Conservation (phyloP, 2,113 vertebrate species). For the Seriola aureovittata region DNA sequence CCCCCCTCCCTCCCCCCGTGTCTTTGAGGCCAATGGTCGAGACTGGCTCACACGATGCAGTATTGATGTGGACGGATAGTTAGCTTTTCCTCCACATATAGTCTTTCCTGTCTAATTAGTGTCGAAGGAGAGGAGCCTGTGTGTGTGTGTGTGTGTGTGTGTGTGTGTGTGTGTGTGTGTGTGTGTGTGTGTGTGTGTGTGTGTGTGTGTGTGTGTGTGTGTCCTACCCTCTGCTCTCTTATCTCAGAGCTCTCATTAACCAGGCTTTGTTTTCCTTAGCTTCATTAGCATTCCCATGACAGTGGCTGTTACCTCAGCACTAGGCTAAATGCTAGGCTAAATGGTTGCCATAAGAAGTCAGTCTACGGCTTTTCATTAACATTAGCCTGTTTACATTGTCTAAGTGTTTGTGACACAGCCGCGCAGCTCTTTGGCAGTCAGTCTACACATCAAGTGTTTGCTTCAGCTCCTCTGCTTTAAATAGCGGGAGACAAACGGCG, state of each 20-base stretch:
- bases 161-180: constrained; percentile 33
- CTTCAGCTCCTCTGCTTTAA: constrained; percentile 25
- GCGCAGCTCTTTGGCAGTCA: constrained; percentile 43
- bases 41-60: constrained; percentile 60
- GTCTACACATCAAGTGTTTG: constrained; percentile 36
- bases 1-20: constrained; percentile 18
- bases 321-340: constrained; percentile 79
- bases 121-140: constrained; percentile 61
- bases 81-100: constrained; percentile 77
- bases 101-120: constrained; percentile 80
- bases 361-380: constrained; percentile 67
- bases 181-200: constrained; percentile 29
- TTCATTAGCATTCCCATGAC: constrained; percentile 84
- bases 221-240: constrained; percentile 79
- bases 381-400: constrained; percentile 64
- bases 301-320: constrained; percentile 72
- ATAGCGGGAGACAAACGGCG: constrained; percentile 41
- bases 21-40: constrained; percentile 63
- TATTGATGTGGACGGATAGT: constrained; percentile 79
- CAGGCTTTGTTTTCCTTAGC: constrained; percentile 84
- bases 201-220: constrained; percentile 37
- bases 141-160: constrained; percentile 33
- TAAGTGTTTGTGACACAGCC: constrained; percentile 56
- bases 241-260: constrained; percentile 85
- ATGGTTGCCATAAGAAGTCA: constrained; percentile 58